Evolutionary conservation across 2,888 invertebrate genomes (phyloP).

Genomic region (Caenorhabditis wallacei): DNA sequence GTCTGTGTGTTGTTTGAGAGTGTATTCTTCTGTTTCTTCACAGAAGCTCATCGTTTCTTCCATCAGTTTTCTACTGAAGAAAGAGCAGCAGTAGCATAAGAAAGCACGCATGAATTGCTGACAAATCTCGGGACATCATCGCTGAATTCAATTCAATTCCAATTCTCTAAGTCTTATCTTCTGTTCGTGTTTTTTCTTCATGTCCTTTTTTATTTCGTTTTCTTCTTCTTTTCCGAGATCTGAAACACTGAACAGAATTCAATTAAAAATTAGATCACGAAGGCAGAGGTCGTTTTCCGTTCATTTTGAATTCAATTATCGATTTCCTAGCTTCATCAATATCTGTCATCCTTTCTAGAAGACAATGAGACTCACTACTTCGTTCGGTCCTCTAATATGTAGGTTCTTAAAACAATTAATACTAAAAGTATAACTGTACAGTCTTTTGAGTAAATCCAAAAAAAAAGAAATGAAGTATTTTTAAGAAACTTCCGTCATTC

Average conservation of each 20-base stretch:
- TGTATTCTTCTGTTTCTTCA: neutral
- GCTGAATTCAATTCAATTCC: conserved; percentile 45
- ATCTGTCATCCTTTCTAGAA: neutral
- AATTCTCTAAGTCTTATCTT: conserved; percentile 30
- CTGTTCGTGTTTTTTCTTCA: conserved; percentile 26
- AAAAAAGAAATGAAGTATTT: conserved; percentile 6
- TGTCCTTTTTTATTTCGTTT: conserved; percentile 33
- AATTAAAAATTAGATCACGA: conserved; percentile 14
- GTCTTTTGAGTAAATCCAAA: no score
- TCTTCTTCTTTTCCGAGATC: conserved; percentile 23
- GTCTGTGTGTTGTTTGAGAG: conserved; percentile 22
- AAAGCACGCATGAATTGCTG: conserved; percentile 57
- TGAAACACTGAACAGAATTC: conserved; percentile 36
- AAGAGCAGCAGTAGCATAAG: conserved; percentile 38
- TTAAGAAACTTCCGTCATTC: conserved; percentile 23
- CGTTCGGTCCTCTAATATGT: no score
- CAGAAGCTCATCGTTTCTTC: conserved; percentile 44
- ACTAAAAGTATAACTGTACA: neutral
- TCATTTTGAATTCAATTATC: conserved; percentile 25
- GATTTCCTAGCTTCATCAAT: neutral
- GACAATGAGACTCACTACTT: no score
- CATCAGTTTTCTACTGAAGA: conserved; percentile 6
- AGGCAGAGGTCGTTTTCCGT: conserved; percentile 39
- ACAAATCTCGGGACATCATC: conserved; percentile 47
- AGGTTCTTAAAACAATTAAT: neutral